Evolutionary conservation across 2,888 invertebrate genomes (phyloP).

Genomic region (Nymphalis urticae): DNA sequence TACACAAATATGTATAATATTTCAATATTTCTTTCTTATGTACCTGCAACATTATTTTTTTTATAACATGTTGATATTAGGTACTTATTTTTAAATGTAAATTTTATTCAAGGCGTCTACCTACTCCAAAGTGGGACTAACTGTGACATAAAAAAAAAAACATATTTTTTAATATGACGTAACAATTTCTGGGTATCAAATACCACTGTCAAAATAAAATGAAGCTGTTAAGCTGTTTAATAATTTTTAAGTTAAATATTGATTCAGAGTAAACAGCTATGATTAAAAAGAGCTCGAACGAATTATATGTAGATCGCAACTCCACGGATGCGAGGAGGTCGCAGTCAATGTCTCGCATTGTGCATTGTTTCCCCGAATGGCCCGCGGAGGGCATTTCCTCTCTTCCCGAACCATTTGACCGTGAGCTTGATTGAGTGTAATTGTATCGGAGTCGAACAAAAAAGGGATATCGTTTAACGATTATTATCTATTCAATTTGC

Average conservation of each 20-base stretch:
- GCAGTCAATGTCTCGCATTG: constrained; percentile 68
- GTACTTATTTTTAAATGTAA: too few relatives aligned
- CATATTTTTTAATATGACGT: too few relatives aligned
- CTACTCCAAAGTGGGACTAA: too few relatives aligned
- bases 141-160: too few relatives aligned
- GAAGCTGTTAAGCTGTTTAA: too few relatives aligned
- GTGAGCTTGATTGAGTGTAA: constrained; percentile 47
- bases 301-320: constrained; percentile 41
- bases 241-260: background rate
- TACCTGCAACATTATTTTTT: too few relatives aligned
- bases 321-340: constrained; percentile 69
- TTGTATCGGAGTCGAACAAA: constrained; percentile 30
- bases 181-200: too few relatives aligned
- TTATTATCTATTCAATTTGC: constrained; percentile 29
- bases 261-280: background rate
- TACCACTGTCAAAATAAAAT: too few relatives aligned
- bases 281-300: constrained; percentile 14
- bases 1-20: too few relatives aligned
- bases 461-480: constrained; percentile 30
- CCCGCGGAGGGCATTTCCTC: constrained; percentile 73
- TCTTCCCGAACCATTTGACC: constrained; percentile 59
- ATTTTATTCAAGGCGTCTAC: too few relatives aligned
- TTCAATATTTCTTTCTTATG: too few relatives aligned
- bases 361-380: constrained; percentile 62
- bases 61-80: too few relatives aligned